Base-by-base conservation (phyloP, 2,113 vertebrate genomes). In the Equus przewalskii region DNA sequence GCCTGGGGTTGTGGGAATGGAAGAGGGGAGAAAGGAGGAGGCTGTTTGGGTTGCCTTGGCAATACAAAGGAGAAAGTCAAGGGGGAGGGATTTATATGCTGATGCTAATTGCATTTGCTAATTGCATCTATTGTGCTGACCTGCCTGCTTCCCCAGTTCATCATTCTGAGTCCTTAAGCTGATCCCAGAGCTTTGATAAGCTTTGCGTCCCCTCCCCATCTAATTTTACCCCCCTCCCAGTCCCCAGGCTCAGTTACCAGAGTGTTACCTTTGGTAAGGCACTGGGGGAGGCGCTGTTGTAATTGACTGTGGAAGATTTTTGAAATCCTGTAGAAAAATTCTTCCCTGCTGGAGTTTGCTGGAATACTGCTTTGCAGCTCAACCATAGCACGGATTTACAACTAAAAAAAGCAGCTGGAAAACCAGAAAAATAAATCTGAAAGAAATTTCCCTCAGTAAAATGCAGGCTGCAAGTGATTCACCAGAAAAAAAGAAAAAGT, bases 61-160 rank as follows among this genome's bases (percentile, higher is more conserved):
- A 76, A 97, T 96, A 28, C 78, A 69, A 64, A 70, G 58, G 65
- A 94, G 62, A 86, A 87, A 49, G 96, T 83, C 91, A 89, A 72
- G 91, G 26, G 62, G 86, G 82, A 90, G 92, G 89, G 95, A 91
- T 69, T 95, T 90, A 80, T 81, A 87, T 67, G 60, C 82, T 76
- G 89, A 91, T 92, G 91, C 36, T 94, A 96, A 97, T 93, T 97
- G 76, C 92, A 89, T 96, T 97, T 97, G 89, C 75, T 98, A 96
- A 97, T 97, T 97, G 28, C 89, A 67, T 96, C 96, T 87, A 81
- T 97, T 97, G 96, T 96, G 95, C 65, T 96, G 97, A 96, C 89
- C 96, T 28, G 89, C 86, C 80, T 30, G 84, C 89, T 96, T 86
- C 26, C 67, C 69, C 10, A 56, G 51, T 83, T 93, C 69, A 7